A percentile compares a stretch with the other conserved stretches of the same genome.
phyloP scores from a whole-genome alignment of 2,797 vertebrate species.

The Taeniopygia guttata region DNA sequence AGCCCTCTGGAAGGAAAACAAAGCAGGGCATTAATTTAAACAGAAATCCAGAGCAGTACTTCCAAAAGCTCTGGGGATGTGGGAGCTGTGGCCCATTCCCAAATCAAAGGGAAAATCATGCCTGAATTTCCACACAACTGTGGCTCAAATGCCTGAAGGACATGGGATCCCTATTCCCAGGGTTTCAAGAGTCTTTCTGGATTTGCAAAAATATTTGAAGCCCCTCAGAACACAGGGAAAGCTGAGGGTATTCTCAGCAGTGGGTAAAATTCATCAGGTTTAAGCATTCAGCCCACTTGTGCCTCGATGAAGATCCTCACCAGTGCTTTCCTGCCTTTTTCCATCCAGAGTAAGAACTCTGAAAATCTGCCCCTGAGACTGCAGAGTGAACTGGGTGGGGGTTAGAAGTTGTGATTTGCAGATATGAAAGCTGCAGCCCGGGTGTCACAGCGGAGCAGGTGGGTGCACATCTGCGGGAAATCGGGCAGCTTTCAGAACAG shows the following conservation, averaged over 20 bases:
- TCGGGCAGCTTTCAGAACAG: background rate
- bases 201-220: background rate
- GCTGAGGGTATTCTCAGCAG: background rate
- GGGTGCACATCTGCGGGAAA: background rate
- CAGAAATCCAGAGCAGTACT: background rate
- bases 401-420: background rate
- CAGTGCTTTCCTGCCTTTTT: background rate
- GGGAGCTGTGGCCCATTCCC: fast-evolving
- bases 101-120: background rate
- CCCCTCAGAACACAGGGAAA: background rate
- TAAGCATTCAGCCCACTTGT: background rate
- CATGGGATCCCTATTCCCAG: background rate
- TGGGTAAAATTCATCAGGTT: background rate
- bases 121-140: background rate
- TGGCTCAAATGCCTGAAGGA: background rate
- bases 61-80: background rate
- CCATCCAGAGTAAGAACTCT: background rate
- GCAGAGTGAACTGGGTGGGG: background rate
- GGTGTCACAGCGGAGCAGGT: background rate
- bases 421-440: background rate
- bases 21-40: background rate
- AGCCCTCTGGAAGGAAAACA: background rate
- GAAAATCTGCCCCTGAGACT: background rate
- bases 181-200: background rate
- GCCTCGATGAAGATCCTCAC: background rate